phyloP scores from a whole-genome alignment of 2,888 invertebrate species.

The Euspilapteryx auroguttella region DNA sequence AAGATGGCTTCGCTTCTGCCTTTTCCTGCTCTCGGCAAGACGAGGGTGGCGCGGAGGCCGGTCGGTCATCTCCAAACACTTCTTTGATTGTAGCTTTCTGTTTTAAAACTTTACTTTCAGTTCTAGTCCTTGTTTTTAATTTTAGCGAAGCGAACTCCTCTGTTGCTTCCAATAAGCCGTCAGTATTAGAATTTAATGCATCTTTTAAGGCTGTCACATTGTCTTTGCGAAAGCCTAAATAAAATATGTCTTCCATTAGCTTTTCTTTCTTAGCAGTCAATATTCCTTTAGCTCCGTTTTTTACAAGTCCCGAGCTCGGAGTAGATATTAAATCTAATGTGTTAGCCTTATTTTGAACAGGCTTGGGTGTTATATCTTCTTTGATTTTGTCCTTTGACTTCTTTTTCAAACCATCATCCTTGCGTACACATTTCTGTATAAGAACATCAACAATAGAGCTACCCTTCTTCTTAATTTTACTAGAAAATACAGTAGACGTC shows the following conservation, averaged over 20 bases:
- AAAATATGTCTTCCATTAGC: constrained; percentile 60
- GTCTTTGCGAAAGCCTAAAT: constrained; percentile 69
- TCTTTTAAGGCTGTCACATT: constrained; percentile 69
- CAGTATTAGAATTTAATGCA: constrained; percentile 66
- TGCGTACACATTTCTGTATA: constrained; percentile 64
- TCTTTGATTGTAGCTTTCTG: constrained; percentile 79
- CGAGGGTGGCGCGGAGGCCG: constrained; percentile 79
- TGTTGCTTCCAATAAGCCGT: constrained; percentile 57
- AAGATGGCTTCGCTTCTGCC: constrained; percentile 18
- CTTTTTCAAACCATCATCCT: constrained; percentile 55
- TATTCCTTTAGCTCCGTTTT: constrained; percentile 36
- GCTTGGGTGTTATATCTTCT: constrained; percentile 56
- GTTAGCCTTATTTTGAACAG: constrained; percentile 58
- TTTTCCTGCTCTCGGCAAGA: constrained; percentile 55
- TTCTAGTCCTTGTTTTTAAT: constrained; percentile 73
- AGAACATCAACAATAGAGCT: constrained; percentile 68
- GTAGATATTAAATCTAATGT: constrained; percentile 68
- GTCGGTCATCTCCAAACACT: constrained; percentile 78
- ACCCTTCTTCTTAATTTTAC: constrained; percentile 45
- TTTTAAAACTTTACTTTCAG: constrained; percentile 70
- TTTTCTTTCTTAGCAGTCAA: constrained; percentile 45
- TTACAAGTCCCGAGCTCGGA: constrained; percentile 58
- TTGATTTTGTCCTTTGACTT: constrained; percentile 56
- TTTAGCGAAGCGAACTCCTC: constrained; percentile 72
- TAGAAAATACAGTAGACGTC: constrained; percentile 67